Base-by-base conservation (phyloP, 2,888 invertebrate genomes). In the Artemia sinica region DNA sequence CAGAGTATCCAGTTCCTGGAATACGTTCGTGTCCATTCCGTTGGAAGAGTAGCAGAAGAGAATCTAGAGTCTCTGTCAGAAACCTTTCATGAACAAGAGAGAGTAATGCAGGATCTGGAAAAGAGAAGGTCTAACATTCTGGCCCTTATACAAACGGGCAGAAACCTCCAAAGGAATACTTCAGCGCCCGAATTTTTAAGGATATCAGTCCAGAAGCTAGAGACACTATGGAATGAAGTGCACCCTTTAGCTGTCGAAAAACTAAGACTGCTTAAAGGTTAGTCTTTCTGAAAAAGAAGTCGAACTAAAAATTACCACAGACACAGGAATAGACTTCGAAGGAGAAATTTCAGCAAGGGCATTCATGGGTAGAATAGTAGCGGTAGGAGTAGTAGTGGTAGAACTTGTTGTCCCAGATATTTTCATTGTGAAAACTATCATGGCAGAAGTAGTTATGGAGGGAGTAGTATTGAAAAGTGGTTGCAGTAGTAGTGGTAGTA, bases 131-230 rank as follows among this genome's bases (percentile, higher is more conserved):
- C 88, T 0, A 87, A 87, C 71, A 88, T 93, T 48, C 87, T 93
- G 82, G 87, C 91, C 1, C 89, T 94, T 84, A 78, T 96, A 7
- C 93, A 94, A 77, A 84, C 88, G 72, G 95, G 95, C 41, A 89
- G 89, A 75, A 91, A 91, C 75, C 84, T 96, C 1, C 84, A 88
- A 72, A 89, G 87, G 77, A 91, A 93, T 74, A 84, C 85, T 0
- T 87, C 91, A 75, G 89, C 92, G 0, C 93, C 94, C 0, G 82
- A 84, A 0, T 95, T 95, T 76, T 85, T 96, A 0, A 85, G 86
- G 72, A 84, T 86, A 72, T 88, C 92, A 76, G 89, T 94, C 0
- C 84, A 85, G 73, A 86, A 85, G 69, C 81, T 96, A n/a, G 93
- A 94, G 77, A 82, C 82, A 14, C 88, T 87, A 66, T 93, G 94